Evolutionary conservation across 2,797 vertebrate species (phyloP).

Genomic region (Alectoris magna): DNA sequence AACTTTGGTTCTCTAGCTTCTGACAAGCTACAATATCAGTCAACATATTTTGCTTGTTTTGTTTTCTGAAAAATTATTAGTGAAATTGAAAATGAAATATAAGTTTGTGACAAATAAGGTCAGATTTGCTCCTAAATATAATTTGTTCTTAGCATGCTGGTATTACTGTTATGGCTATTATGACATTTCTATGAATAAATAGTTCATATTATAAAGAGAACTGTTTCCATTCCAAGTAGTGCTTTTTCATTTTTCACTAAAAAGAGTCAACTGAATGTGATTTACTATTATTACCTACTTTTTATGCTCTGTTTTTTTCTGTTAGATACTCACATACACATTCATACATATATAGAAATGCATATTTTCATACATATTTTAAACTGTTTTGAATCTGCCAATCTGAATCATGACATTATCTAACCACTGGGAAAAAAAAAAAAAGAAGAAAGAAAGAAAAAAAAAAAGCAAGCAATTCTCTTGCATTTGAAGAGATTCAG

Average conservation of each 20-base stretch:
- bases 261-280: neutral
- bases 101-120: neutral
- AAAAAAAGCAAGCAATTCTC: neutral
- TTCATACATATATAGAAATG: neutral
- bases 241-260: neutral
- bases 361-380: neutral
- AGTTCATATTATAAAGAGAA: neutral
- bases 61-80: neutral
- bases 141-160: neutral
- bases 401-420: neutral
- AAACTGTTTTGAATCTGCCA: neutral
- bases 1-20: neutral
- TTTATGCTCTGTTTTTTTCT: neutral
- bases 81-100: slow-evolving; percentile 10
- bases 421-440: neutral
- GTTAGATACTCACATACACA: neutral
- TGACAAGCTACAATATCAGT: neutral
- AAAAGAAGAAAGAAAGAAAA: neutral
- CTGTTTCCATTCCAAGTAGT: neutral
- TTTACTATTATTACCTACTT: neutral
- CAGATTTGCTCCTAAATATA: neutral
- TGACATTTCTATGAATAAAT: slow-evolving; percentile 10
- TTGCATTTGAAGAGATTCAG: neutral
- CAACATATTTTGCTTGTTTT: neutral
- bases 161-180: neutral